phyloP scores from a whole-genome alignment of 1,140 invertebrate genomes.

The Cydia pomonella region DNA sequence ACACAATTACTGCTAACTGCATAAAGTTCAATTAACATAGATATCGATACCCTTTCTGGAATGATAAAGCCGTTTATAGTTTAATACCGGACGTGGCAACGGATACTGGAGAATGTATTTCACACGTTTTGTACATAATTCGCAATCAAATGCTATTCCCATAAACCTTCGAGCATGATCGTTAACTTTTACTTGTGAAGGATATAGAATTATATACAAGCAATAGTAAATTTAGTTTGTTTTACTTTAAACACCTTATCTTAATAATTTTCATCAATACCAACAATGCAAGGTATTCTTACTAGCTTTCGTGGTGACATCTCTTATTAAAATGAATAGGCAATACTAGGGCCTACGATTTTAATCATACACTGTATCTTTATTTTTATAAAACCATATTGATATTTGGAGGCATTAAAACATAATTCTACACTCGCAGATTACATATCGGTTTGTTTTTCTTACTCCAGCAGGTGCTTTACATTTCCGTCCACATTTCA shows the following conservation, averaged over 20 bases:
- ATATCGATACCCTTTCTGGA: neutral
- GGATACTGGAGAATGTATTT: neutral
- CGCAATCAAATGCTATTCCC: neutral
- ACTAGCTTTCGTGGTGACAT: too few species aligned
- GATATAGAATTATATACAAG: neutral
- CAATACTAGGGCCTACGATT: too few species aligned
- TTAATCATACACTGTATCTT: too few species aligned
- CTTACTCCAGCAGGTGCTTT: constrained; percentile 18
- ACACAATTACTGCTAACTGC: constrained; percentile 10
- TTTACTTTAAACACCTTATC: neutral
- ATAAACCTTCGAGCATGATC: constrained; percentile 3
- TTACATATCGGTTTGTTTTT: constrained; percentile 18
- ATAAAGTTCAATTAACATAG: neutral
- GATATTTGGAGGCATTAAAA: too few species aligned
- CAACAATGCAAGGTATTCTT: too few species aligned
- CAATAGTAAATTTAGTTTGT: neutral
- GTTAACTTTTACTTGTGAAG: neutral
- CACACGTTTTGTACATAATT: constrained; percentile 6
- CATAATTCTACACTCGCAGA: neutral
- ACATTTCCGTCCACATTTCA: constrained; percentile 34
- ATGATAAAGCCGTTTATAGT: neutral
- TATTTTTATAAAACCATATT: neutral
- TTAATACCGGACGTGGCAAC: constrained; percentile 18
- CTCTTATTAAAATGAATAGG: too few species aligned
- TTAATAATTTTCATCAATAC: too few species aligned